Base-by-base conservation (phyloP, 1,140 invertebrate genomes). In the Drosophila grimshawi region DNA sequence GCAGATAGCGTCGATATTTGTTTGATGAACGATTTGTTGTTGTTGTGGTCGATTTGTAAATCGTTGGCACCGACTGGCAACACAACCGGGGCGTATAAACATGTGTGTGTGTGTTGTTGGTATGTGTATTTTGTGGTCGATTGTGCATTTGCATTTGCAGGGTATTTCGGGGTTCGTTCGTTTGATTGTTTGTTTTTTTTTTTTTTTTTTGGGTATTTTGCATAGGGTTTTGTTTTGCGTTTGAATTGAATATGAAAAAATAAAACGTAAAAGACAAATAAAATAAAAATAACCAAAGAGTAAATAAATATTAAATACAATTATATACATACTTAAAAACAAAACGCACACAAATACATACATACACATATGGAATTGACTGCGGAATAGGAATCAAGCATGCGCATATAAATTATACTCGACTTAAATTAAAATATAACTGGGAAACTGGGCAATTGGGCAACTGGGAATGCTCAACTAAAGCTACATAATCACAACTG, bases 1-100 rank as follows among this genome's bases (percentile, higher is more conserved):
- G 92, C 67, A 79, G 86, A 90, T 89, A 89, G 79, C 91, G 91
- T 80, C 90, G 90, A 88, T 86, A 91, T 90, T 86, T 86, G 73
- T 80, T 76, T 74, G 85, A 85, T 78, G 86, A 90, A 63, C 80
- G 67, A n/a, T 8, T 43, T 43, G 39, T 41, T 41, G 39, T 41
- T 41, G 39, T 41, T 60, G 78, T 82, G 76, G 70, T 73, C 60
- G 86, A 91, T 79, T 92, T 92, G 63, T 92, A 89, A 68, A 92
- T 74, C 81, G 81, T 86, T 62, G 92, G 89, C 71, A 91, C 83
- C 78, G 91, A 90, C 92, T 92, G 76, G 75, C 85, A 91, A 85
- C 85, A 86, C 88, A 91, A 91, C 67, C 85, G 78, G 30, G n/a
- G 19, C 64, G 43, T 55, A 59, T 33, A 29, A 72, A 66, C 45